Conservation (phyloP, 2,797 vertebrate genomes). For the Malacoraja senta region DNA sequence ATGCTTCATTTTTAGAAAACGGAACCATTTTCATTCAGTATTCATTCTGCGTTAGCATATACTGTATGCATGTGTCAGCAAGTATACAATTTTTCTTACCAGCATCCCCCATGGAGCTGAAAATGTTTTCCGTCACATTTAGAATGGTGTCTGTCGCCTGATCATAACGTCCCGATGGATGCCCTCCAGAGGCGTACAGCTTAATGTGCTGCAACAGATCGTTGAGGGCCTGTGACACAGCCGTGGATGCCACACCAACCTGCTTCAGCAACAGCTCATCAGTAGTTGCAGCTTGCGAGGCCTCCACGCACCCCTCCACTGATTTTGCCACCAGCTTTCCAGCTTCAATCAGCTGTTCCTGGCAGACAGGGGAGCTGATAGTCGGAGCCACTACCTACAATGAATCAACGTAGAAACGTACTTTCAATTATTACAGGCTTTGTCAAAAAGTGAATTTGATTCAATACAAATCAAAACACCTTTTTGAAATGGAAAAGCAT, state of each 20-base stretch:
- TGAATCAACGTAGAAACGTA: not conserved
- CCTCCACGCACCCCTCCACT: slow-evolving; percentile 86
- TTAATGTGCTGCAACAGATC: slow-evolving; percentile 92
- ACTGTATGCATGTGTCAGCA: not conserved
- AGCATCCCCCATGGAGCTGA: slow-evolving; percentile 95
- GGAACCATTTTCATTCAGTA: not conserved
- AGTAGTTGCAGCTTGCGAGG: slow-evolving; percentile 78
- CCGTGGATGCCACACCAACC: slow-evolving; percentile 81
- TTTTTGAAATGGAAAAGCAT: too few species aligned
- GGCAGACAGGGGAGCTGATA: slow-evolving; percentile 92
- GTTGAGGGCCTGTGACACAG: slow-evolving; percentile 88
- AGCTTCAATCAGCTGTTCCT: slow-evolving; percentile 90
- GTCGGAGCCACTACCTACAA: slow-evolving; percentile 90
- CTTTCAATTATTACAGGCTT: not conserved
- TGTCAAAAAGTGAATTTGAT: not conserved
- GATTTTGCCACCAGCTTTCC: slow-evolving; percentile 92
- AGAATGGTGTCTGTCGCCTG: slow-evolving; percentile 95
- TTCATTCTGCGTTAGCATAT: not conserved
- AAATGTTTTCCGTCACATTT: slow-evolving; percentile 95
- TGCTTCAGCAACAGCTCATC: slow-evolving; percentile 86
- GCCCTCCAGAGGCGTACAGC: slow-evolving; percentile 78
- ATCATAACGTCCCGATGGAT: slow-evolving; percentile 84
- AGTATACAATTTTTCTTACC: slow-evolving; percentile 58
- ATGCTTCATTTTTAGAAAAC: not conserved
- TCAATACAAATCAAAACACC: not conserved